Conservation (phyloP, 2,797 vertebrate genomes). For the Bothrops alternatus region DNA sequence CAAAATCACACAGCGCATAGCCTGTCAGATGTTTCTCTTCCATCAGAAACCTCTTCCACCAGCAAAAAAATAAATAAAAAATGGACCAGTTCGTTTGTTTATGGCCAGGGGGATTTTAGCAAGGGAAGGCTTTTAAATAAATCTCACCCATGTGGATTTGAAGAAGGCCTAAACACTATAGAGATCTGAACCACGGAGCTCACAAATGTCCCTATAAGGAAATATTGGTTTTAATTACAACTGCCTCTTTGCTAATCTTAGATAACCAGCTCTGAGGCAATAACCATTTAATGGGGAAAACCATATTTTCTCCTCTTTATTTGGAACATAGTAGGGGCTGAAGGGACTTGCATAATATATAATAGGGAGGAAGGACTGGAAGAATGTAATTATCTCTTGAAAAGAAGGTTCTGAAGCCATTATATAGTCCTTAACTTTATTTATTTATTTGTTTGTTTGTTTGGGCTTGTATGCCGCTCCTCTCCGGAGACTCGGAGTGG, state of each 20-base stretch:
- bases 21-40: not conserved
- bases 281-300: not conserved
- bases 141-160: not conserved
- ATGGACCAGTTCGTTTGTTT: not conserved
- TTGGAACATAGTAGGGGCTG: not conserved
- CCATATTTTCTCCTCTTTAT: not conserved
- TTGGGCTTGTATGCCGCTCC: too few species aligned
- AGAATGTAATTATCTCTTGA: not conserved
- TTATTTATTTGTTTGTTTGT: too few species aligned
- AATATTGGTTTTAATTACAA: not conserved
- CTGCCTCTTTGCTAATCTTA: not conserved
- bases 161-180: not conserved
- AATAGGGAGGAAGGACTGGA: not conserved
- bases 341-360: not conserved
- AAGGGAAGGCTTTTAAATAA: not conserved
- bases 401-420: not conserved
- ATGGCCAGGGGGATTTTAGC: not conserved
- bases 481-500: too few species aligned
- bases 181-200: not conserved
- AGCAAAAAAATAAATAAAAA: not conserved
- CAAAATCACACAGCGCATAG: not conserved
- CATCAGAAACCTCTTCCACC: not conserved
- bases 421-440: not conserved
- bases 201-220: not conserved
- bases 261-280: not conserved